Conservation (phyloP, 2,888 invertebrate genomes). For the Scaptomyza parva region DNA sequence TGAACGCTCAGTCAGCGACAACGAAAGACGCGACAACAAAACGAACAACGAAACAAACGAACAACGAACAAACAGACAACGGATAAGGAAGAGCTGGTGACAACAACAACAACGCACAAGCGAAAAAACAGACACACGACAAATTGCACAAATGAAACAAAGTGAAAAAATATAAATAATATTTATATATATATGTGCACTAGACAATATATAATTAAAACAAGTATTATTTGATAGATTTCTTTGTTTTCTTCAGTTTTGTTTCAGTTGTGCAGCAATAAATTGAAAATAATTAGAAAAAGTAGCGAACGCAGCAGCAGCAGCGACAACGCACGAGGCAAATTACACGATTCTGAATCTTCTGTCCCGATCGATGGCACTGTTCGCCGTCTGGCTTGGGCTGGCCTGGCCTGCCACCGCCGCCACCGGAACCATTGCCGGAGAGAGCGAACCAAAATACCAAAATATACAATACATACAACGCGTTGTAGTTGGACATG, state of each 20-base stretch:
- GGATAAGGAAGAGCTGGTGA: conserved; percentile 35
- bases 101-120: conserved; percentile 14
- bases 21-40: conserved; percentile 58
- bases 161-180: conserved; percentile 41
- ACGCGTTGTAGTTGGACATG: conserved; percentile 47
- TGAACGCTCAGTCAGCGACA: conserved; percentile 53
- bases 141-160: conserved; percentile 64
- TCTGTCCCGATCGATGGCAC: conserved; percentile 69
- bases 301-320: conserved; percentile 47
- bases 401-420: too few relatives aligned
- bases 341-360: conserved; percentile 78
- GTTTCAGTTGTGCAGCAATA: conserved; percentile 60
- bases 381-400: conserved; percentile 64
- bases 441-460: conserved; percentile 63
- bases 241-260: conserved; percentile 69
- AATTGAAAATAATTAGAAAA: conserved; percentile 46
- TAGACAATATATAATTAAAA: conserved; percentile 51
- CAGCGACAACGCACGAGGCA: conserved; percentile 75
- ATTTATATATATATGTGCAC: not conserved
- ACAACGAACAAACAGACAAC: conserved; percentile 42
- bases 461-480: conserved; percentile 58
- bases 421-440: conserved; percentile 58
- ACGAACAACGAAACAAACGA: conserved; percentile 29
- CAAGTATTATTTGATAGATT: conserved; percentile 48
- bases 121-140: conserved; percentile 36